A percentile compares a stretch with the other conserved stretches of the same genome.
Conservation (phyloP, 92 coral and sea anemone genomes). For the Palythoa grandiflora region DNA sequence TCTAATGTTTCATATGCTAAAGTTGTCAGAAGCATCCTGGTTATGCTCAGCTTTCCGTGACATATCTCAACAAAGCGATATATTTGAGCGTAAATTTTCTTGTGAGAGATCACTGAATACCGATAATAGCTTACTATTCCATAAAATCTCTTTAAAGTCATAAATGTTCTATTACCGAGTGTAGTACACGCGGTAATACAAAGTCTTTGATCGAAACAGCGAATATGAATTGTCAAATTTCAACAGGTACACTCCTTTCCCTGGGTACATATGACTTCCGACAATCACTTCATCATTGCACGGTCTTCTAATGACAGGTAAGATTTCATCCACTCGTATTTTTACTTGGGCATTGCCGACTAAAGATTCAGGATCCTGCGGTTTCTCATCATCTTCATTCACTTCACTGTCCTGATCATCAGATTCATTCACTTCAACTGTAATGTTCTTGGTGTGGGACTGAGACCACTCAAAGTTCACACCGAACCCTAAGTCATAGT, state of each 20-base stretch:
- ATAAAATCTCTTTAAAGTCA: neutral
- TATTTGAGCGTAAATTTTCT: neutral
- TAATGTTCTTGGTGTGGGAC: conserved; percentile 86
- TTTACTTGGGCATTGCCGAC: conserved; percentile 57
- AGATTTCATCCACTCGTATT: conserved; percentile 92
- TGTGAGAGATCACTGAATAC: neutral
- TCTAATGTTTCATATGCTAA: neutral
- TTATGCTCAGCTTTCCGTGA: neutral
- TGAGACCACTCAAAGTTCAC: conserved; percentile 98
- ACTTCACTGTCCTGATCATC: conserved; percentile 69
- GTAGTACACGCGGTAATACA: conserved; percentile 95
- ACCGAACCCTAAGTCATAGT: conserved; percentile 96
- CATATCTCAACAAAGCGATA: neutral
- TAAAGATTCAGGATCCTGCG: conserved; percentile 68
- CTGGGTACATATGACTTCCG: conserved; percentile 99
- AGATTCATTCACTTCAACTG: conserved; percentile 92
- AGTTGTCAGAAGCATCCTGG: neutral
- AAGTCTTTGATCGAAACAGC: conserved; percentile 94
- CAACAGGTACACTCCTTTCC: conserved; percentile 93
- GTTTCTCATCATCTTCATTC: conserved; percentile 71
- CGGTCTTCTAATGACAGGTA: conserved; percentile 95
- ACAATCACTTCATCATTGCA: conserved; percentile 98
- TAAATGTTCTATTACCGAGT: conserved; percentile 73
- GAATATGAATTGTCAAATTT: conserved; percentile 99
- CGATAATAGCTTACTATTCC: neutral